phyloP scores from a whole-genome alignment of 2,113 vertebrate genomes.

The Vicugna pacos region DNA sequence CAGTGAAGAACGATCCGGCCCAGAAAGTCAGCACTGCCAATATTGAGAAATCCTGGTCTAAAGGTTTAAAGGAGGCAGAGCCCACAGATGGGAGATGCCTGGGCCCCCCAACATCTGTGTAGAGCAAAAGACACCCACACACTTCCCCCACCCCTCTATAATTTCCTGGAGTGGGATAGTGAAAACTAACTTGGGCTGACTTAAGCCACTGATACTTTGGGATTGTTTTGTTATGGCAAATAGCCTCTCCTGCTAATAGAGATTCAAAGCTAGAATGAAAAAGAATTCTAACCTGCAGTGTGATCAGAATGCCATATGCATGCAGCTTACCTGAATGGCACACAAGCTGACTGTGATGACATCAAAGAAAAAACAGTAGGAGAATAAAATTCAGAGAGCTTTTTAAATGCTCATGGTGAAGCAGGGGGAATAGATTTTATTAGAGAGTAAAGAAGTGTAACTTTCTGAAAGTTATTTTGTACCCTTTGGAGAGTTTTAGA shows the following conservation, averaged over 20 bases:
- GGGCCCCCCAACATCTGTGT: not conserved
- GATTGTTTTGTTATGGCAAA: not conserved
- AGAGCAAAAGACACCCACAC: not conserved
- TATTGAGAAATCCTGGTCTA: not conserved
- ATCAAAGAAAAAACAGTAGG: not conserved
- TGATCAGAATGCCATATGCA: not conserved
- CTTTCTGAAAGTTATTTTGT: conserved; percentile 56
- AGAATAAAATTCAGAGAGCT: not conserved
- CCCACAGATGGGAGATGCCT: not conserved
- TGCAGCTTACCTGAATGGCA: not conserved
- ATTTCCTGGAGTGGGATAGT: not conserved
- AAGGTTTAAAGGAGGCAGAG: not conserved
- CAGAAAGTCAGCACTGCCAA: not conserved
- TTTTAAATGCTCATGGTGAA: not conserved
- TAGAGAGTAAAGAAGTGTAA: conserved; percentile 25
- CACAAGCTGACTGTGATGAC: not conserved
- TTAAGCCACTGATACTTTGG: not conserved
- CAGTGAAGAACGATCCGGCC: not conserved
- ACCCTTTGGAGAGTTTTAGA: conserved; percentile 47
- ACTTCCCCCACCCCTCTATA: not conserved
- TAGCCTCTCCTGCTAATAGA: not conserved
- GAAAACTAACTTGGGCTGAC: not conserved
- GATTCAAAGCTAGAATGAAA: not conserved
- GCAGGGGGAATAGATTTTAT: not conserved
- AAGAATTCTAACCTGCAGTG: not conserved